Conservation (phyloP, 1,140 invertebrate genomes). For the Nebria ingens region DNA sequence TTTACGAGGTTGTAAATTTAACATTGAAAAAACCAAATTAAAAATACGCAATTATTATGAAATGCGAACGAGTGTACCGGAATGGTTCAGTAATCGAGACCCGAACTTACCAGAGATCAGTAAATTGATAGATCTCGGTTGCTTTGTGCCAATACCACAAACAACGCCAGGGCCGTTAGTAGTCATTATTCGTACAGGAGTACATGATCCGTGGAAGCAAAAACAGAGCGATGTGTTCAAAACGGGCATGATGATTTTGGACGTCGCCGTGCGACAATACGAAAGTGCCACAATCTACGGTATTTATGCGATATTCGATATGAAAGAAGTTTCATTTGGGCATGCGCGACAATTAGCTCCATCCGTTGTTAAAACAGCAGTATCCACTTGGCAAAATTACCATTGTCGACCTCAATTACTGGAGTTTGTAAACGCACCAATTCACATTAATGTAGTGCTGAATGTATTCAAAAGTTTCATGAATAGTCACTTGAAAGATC, state of each 20-base stretch:
- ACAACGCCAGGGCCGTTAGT: conserved; percentile 41
- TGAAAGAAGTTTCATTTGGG: conserved; percentile 42
- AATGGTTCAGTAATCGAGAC: conserved; percentile 52
- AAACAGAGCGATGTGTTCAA: conserved; percentile 48
- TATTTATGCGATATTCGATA: conserved; percentile 48
- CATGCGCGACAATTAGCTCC: conserved; percentile 51
- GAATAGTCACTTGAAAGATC: conserved; percentile 50
- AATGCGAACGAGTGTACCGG: conserved; percentile 39
- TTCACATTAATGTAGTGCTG: conserved; percentile 54
- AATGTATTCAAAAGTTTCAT: conserved; percentile 60
- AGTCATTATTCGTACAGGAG: conserved; percentile 43
- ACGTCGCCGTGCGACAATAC: conserved; percentile 39
- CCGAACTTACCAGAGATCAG: conserved; percentile 44
- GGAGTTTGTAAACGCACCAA: conserved; percentile 60
- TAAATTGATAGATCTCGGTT: conserved; percentile 45
- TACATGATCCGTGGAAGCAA: conserved; percentile 44
- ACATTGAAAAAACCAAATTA: conserved; percentile 42
- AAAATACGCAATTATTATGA: conserved; percentile 48
- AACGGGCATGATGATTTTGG: conserved; percentile 44
- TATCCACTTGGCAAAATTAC: conserved; percentile 58
- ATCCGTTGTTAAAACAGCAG: conserved; percentile 42
- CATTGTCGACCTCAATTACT: conserved; percentile 55
- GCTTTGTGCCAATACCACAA: conserved; percentile 42
- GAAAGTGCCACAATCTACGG: conserved; percentile 44
- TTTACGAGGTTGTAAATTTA: conserved; percentile 49